These are phyloP conservation scores for Chaetodon auriga DNA, from an alignment of 2,113 vertebrate genomes.

Conservation along the genomic window DNA sequence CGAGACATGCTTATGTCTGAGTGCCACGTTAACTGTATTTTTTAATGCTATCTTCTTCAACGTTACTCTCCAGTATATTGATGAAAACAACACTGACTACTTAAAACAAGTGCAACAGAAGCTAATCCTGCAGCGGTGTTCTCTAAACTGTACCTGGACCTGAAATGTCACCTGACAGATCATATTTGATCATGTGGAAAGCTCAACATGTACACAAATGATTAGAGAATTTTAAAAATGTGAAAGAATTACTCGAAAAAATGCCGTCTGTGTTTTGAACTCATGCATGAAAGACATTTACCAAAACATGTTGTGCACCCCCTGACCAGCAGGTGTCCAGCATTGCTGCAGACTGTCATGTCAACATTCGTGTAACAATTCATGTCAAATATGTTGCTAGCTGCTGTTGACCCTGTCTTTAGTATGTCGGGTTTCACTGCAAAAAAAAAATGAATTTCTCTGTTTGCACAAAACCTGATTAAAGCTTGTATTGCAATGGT, in stretches of 20 bases:
- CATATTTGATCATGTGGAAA: not conserved
- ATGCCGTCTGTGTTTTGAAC: no score
- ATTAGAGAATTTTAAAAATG: no score
- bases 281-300: no score
- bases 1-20: no score
- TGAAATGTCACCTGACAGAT: not conserved
- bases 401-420: not conserved
- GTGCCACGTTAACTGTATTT: no score
- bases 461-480: not conserved
- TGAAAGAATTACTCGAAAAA: no score
- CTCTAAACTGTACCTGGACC: not conserved
- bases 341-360: not conserved
- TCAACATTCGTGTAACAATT: not conserved
- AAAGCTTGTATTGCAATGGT: slow-evolving; percentile 6
- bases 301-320: no score
- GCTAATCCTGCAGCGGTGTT: not conserved
- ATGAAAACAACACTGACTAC: no score
- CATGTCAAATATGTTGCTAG: not conserved
- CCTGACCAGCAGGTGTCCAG: not conserved
- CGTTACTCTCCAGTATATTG: no score
- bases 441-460: slow-evolving; percentile 7
- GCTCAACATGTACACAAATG: no score
- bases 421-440: not conserved
- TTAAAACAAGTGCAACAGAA: not conserved
- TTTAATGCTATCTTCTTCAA: no score